Evolutionary conservation across 1,140 invertebrate genomes (phyloP), one percentile per base, ranked within the genome.

Genomic region (Kradibia gibbosae): DNA sequence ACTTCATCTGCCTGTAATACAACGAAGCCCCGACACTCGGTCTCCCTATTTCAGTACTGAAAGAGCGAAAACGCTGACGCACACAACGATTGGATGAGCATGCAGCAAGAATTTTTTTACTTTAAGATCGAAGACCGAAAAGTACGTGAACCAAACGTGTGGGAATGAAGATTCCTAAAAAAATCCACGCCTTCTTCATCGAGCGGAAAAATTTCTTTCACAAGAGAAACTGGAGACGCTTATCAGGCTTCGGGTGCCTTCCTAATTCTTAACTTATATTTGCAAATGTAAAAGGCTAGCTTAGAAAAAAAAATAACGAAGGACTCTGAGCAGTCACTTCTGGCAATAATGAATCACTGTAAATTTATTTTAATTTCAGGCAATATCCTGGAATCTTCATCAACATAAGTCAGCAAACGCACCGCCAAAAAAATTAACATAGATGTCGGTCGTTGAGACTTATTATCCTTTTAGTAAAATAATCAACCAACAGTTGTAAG

Each of bases 111-210:
- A 67, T 36, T 53, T 78, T 53, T 39, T 10, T 39, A 13, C 48
- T 39, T 45, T 15, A 36, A 55, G 78, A 17, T 22, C n/a, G 80
- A 82, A 82, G 81, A 82, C 75, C 55, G 31, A 79, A 82, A 82
- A 82, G 73, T 78, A 72, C 70, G 81, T 28, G 31, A 53, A 8
- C 53, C n/a, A 53, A 57, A 62, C 48, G 45, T 77, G 81, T 79
- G 77, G 76, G 81, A 82, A 79, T 82, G 20, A 31, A 55, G 45
- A 75, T 81, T 53, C 34, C 45, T 57, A 17, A 15, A 45, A 28
- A 39, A 53, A 78, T 78, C 72, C 72, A 71, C 55, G 81, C 73
- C 7, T 79, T 57, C 57, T 70, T 28, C 7, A 72, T 67, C 48
- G 70, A 50, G 36, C 22, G n/a, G 65, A 67, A 78, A 73, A 82